Base-by-base conservation (phyloP, 2,888 invertebrate genomes). In the Sceliomorpha sp. region DNA sequence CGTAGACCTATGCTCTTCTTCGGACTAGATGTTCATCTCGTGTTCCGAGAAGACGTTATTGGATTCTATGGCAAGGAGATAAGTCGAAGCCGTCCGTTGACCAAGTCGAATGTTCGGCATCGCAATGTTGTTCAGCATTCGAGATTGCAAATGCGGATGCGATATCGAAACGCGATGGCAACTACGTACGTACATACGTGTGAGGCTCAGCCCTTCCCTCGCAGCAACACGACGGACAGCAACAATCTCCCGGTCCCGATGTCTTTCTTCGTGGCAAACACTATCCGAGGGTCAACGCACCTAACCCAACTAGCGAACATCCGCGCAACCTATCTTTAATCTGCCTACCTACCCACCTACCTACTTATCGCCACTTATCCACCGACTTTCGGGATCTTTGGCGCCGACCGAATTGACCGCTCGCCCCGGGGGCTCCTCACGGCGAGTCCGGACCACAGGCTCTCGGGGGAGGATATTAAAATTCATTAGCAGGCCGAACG, bases 291-390 rank as follows among this genome's bases (percentile, higher is more conserved):
- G 87, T 87, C 86, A 87, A 85, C 84, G 87, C 81, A 86, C 87
- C 80, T 84, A 83, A 80, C 81, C 80, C 83, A 84, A 83, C 85
- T 79, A 76, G 70, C 72, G 66, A 72, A 53, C 64, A 71, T 78
- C 76, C 80, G 76, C 75, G 72, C 75, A 78, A 74, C 77, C 78
- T 76, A 76, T 75, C 81, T 81, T 77, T 75, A 79, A 80, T 76
- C 80, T 85, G 84, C 84, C 84, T 83, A 84, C 83, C 86, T 85
- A 85, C 84, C 86, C 82, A 86, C 86, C 86, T 85, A 86, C 85
- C 84, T 85, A 85, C 85, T 84, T 86, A 85, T 84, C 85, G 80
- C 81, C 83, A 79, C 81, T 83, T 83, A 82, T 85, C 79, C 81
- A 78, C 78, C 77, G 70, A 72, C 72, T 68, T 70, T 76, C 78